phyloP scores from a whole-genome alignment of 2,113 vertebrate species.

The Formicarius rufipectus region DNA sequence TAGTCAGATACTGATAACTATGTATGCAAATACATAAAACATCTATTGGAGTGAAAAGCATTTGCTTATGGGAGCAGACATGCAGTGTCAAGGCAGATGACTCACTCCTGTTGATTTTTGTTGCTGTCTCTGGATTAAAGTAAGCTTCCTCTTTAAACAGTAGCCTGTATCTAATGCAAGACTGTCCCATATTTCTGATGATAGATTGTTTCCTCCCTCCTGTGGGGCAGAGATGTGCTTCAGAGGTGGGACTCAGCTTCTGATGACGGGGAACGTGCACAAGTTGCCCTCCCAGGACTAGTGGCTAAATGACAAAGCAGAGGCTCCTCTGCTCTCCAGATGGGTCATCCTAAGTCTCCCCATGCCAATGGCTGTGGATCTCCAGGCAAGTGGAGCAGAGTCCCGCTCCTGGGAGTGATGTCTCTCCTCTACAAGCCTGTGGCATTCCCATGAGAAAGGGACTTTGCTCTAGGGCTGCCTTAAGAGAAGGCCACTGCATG shows the following conservation, averaged over 20 bases:
- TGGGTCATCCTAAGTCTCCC: rapidly evolving
- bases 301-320: background rate
- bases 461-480: background rate
- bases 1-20: slow-evolving; percentile 30
- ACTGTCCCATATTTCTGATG: background rate
- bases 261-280: background rate
- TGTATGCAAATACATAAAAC: slow-evolving; percentile 36
- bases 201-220: background rate
- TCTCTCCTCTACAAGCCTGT: background rate
- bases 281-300: background rate
- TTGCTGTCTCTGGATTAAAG: background rate
- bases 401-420: rapidly evolving
- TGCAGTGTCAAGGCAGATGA: background rate
- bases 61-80: slow-evolving; percentile 2
- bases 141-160: background rate
- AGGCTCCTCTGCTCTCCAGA: rapidly evolving
- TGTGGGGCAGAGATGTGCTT: background rate
- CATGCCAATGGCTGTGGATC: rapidly evolving
- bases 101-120: background rate
- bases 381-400: background rate
- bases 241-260: background rate
- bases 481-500: background rate
- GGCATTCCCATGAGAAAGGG: background rate
- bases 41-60: background rate
- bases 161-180: background rate